Conservation (phyloP, 2,797 vertebrate species). For the Danio kyathit region DNA sequence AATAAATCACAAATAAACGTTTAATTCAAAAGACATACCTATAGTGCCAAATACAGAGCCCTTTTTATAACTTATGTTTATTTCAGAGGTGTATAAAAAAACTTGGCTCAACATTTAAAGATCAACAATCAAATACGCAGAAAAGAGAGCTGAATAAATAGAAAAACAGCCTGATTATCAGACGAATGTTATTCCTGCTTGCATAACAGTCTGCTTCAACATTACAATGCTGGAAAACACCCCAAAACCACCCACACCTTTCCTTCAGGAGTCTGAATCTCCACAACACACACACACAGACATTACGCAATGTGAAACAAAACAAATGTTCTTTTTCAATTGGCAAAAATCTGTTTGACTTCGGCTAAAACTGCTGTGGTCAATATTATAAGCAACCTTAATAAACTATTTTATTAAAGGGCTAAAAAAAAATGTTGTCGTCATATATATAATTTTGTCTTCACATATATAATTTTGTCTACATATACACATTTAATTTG, state of each 20-base stretch:
- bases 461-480: no score
- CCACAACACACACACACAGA: background rate
- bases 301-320: no score
- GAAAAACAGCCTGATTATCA: background rate
- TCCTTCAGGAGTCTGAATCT: background rate
- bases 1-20: no score
- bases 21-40: no score
- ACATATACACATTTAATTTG: no score
- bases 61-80: no score
- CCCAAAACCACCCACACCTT: background rate
- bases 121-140: background rate
- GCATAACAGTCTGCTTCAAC: background rate
- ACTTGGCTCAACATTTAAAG: background rate
- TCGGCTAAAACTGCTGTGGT: no score
- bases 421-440: no score
- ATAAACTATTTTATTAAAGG: no score
- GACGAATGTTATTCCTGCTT: background rate
- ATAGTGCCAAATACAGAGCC: no score
- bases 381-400: no score
- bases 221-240: conserved; percentile 6
- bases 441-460: no score
- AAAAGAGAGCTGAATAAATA: background rate
- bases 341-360: background rate
- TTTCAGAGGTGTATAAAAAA: background rate
- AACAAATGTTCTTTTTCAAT: background rate